These are phyloP conservation scores for Yoshiicerus persimilis DNA, from an alignment of 1,140 invertebrate species.

Conservation along the genomic window DNA sequence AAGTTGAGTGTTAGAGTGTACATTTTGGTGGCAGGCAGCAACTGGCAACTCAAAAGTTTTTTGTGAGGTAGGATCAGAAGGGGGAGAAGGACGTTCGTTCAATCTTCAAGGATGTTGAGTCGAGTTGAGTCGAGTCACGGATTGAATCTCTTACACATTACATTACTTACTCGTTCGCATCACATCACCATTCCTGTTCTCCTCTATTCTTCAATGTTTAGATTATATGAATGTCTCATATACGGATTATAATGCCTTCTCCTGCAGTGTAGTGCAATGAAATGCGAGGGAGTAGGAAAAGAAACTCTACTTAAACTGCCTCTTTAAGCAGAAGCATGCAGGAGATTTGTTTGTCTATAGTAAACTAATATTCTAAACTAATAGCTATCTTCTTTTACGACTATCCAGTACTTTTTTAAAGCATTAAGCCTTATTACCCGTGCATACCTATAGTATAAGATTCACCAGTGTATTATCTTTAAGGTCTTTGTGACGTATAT, in stretches of 20 bases:
- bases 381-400: neutral
- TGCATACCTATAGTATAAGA: no score
- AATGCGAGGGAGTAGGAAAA: neutral
- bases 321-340: neutral
- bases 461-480: no score
- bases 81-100: constrained; percentile 42
- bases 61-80: constrained; percentile 23
- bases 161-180: neutral
- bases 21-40: neutral
- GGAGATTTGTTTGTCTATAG: neutral
- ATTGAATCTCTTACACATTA: constrained; percentile 14
- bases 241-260: neutral
- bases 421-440: no score
- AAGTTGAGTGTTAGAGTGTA: neutral
- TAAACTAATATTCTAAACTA: neutral
- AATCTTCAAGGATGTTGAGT: constrained; percentile 40
- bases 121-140: constrained; percentile 16
- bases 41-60: constrained; percentile 8
- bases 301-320: neutral
- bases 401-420: no score
- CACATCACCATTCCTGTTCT: neutral
- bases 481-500: no score
- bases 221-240: neutral
- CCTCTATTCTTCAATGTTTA: neutral
- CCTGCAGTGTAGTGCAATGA: neutral